Evolutionary conservation across 2,888 invertebrate genomes (phyloP).

Genomic region (Ligdia adustata): DNA sequence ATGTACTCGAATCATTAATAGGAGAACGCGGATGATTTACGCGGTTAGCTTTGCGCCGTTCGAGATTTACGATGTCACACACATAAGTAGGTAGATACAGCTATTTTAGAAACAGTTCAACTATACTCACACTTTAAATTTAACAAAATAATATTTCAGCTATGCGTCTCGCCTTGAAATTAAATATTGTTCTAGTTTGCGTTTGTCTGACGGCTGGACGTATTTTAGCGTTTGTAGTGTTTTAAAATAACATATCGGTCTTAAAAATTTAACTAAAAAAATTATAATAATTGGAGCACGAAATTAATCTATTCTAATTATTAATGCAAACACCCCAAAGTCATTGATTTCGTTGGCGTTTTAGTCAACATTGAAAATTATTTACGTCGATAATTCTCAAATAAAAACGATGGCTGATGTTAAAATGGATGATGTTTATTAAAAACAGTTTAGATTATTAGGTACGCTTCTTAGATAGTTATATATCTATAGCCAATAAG

Average conservation of each 20-base stretch:
- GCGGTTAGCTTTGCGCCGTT: conserved; percentile 67
- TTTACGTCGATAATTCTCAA: too few relatives aligned
- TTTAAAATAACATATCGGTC: conserved; percentile 32
- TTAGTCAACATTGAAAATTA: too few relatives aligned
- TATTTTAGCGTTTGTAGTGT: conserved; percentile 21
- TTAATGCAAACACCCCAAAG: too few relatives aligned
- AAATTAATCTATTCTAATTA: too few relatives aligned
- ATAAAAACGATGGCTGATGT: too few relatives aligned
- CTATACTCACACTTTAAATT: conserved; percentile 77
- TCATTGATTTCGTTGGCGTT: too few relatives aligned
- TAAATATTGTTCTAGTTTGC: conserved; percentile 54
- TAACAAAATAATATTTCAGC: conserved; percentile 70
- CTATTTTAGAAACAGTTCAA: conserved; percentile 75
- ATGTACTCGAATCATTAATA: conserved; percentile 66
- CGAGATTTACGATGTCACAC: conserved; percentile 77
- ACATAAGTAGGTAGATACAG: conserved; percentile 41
- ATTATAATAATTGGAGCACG: too few relatives aligned
- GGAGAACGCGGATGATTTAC: conserved; percentile 70
- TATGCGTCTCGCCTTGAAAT: conserved; percentile 61
- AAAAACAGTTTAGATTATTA: too few relatives aligned
- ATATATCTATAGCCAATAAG: too few relatives aligned
- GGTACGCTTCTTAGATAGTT: too few relatives aligned
- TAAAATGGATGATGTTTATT: too few relatives aligned
- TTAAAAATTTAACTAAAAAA: too few relatives aligned
- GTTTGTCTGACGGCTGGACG: conserved; percentile 24